Evolutionary conservation across 2,113 vertebrate genomes (phyloP).

Genomic region (Pagrus major): DNA sequence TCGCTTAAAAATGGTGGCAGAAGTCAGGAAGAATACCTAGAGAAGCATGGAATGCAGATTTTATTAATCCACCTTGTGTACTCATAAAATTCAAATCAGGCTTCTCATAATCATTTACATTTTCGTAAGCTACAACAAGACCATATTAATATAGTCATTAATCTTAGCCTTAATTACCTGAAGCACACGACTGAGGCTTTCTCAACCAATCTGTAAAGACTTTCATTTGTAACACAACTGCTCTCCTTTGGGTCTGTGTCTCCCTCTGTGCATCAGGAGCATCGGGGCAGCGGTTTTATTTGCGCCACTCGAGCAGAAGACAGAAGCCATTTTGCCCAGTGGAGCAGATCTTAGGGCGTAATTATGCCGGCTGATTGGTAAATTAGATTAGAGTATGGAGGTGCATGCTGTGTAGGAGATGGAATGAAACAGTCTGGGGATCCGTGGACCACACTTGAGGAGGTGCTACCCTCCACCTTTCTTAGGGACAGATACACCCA

Average conservation of each 20-base stretch:
- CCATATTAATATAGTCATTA: constrained; percentile 56
- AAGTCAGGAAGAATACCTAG: background rate
- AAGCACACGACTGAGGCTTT: constrained; percentile 62
- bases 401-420: constrained; percentile 33
- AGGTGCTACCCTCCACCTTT: background rate
- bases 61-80: constrained; percentile 25
- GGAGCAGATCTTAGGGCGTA: constrained; percentile 73
- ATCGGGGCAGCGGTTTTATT: constrained; percentile 58
- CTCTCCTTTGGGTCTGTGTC: constrained; percentile 39
- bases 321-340: constrained; percentile 65
- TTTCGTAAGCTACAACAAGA: constrained; percentile 34
- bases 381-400: constrained; percentile 76
- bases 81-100: constrained; percentile 24
- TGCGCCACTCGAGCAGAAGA: constrained; percentile 65
- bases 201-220: constrained; percentile 64
- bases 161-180: constrained; percentile 74
- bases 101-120: constrained; percentile 35
- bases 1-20: background rate
- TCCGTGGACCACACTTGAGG: background rate
- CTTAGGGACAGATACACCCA: background rate
- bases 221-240: constrained; percentile 53
- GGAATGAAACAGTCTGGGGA: constrained; percentile 17
- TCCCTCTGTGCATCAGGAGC: constrained; percentile 45
- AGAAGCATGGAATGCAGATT: background rate
- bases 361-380: constrained; percentile 73